A percentile compares a stretch with the other conserved stretches of the same genome.
These are phyloP conservation scores for Etheostoma spectabile DNA, from an alignment of 2,113 vertebrate species.

Conservation along the genomic window DNA sequence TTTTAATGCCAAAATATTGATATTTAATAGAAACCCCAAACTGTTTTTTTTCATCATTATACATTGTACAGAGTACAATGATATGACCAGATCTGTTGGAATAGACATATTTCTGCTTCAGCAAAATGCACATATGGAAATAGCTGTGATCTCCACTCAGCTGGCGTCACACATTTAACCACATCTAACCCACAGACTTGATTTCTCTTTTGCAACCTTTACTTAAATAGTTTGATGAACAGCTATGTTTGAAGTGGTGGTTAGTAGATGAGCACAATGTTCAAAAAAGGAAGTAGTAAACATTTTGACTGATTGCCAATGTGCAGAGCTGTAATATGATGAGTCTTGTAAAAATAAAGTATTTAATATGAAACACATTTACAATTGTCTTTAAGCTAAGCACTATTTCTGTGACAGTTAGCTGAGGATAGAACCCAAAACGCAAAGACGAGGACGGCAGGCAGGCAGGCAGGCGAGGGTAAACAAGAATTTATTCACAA, in stretches of 20 bases:
- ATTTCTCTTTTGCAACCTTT: neutral
- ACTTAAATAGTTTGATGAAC: conserved; percentile 1
- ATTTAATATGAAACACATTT: conserved; percentile 18
- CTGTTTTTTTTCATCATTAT: no score
- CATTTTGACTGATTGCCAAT: neutral
- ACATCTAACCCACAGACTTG: conserved; percentile 25
- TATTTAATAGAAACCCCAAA: no score
- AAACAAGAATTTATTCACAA: no score
- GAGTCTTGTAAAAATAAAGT: neutral
- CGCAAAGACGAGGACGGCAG: no score
- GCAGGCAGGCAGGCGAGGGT: no score
- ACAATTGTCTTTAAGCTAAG: neutral
- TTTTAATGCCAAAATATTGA: no score
- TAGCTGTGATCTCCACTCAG: conserved; percentile 17
- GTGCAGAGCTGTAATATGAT: neutral
- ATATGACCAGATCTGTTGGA: neutral
- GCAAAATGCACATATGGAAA: neutral
- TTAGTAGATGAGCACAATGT: neutral
- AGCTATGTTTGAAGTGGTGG: neutral
- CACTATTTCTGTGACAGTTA: neutral
- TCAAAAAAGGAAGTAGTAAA: neutral
- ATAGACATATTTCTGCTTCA: conserved; percentile 8
- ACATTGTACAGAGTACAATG: no score
- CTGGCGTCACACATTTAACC: conserved; percentile 3
- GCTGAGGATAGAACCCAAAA: no score